Conservation (phyloP, 2,113 vertebrate species). For the Passer montanus region DNA sequence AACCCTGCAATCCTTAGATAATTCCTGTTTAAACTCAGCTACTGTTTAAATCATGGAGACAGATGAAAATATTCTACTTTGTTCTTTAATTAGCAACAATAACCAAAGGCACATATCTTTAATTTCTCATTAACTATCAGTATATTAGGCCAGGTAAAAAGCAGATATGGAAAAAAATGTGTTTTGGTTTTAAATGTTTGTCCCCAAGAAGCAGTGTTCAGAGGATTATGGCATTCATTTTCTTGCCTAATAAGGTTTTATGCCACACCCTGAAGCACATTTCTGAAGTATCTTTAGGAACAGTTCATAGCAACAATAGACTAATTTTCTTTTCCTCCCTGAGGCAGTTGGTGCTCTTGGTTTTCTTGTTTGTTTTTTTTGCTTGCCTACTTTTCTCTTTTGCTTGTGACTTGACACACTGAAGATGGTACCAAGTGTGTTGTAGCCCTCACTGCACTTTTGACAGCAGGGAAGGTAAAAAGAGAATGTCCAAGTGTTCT, state of each 20-base stretch:
- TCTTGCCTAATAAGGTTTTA: conserved; percentile 36
- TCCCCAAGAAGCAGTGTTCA: neutral
- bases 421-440: neutral
- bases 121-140: conserved; percentile 14
- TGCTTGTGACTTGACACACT: neutral
- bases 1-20: conserved; percentile 27
- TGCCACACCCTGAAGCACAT: neutral
- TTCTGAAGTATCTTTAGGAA: conserved; percentile 9
- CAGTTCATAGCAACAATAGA: neutral
- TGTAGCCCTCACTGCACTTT: neutral
- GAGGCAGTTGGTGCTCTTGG: neutral
- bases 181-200: neutral
- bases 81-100: neutral
- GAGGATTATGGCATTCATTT: conserved; percentile 6
- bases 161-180: neutral
- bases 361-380: neutral
- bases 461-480: neutral
- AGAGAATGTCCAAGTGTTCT: neutral
- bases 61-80: neutral
- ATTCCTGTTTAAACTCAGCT: neutral
- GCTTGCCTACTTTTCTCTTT: neutral
- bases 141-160: neutral
- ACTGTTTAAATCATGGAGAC: neutral
- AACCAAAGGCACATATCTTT: neutral
- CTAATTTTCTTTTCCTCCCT: neutral